Percentiles rank a stretch among this genome's conserved stretches.
These are phyloP conservation scores for Antechinus stuartii DNA, from an alignment of 2,113 vertebrate species.

Conservation along the genomic window DNA sequence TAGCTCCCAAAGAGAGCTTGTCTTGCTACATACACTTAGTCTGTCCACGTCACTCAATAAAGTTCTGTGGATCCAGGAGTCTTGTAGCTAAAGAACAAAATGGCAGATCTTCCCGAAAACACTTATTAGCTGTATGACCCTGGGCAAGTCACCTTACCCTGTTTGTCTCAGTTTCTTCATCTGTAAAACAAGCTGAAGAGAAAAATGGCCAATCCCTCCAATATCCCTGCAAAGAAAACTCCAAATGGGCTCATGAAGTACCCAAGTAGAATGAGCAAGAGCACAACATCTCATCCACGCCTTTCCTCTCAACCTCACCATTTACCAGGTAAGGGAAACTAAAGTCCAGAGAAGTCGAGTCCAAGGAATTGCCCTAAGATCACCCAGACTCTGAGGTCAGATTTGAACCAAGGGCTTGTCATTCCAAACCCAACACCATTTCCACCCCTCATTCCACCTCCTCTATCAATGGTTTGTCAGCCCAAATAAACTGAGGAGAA, in stretches of 20 bases:
- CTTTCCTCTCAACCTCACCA: neutral
- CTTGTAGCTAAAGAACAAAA: too few species aligned
- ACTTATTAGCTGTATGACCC: too few species aligned
- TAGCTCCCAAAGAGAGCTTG: neutral
- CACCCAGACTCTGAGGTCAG: neutral
- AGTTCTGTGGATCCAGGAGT: neutral
- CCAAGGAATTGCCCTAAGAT: neutral
- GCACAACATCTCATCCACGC: neutral
- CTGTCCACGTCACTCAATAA: neutral
- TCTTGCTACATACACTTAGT: neutral
- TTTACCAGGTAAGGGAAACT: neutral
- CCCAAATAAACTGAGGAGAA: slow-evolving; percentile 1
- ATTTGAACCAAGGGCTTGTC: neutral
- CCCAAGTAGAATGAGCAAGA: too few species aligned
- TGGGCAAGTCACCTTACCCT: too few species aligned
- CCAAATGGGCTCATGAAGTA: too few species aligned
- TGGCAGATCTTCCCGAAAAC: too few species aligned
- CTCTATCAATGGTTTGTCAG: neutral
- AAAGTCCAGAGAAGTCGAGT: neutral
- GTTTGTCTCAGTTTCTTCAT: too few species aligned
- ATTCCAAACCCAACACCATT: neutral
- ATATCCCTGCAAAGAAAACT: too few species aligned
- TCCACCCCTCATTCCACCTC: neutral
- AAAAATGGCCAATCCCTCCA: too few species aligned
- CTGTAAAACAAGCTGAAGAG: too few species aligned